phyloP scores from a whole-genome alignment of 37 sponge, comb jelly and placozoan genomes.

The Spongilla lacustris region DNA sequence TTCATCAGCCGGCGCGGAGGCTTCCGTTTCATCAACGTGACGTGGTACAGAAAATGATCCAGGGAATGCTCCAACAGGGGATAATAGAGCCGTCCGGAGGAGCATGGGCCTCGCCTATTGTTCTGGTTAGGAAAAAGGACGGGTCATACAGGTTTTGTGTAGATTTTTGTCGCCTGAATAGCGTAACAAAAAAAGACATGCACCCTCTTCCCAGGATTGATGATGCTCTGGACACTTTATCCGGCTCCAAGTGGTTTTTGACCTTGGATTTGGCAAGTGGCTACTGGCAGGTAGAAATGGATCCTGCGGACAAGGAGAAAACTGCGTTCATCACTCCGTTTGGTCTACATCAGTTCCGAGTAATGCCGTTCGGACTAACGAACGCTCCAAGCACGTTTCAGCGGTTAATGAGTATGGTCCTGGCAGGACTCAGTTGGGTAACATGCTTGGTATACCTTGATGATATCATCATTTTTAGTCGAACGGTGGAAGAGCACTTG shows the following conservation, averaged over 20 bases:
- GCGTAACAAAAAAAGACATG: slow-evolving; percentile 21
- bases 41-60: slow-evolving; percentile 3
- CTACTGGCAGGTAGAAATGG: slow-evolving; percentile 38
- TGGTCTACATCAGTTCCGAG: slow-evolving; percentile 36
- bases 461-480: slow-evolving; percentile 33
- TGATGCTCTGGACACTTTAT: slow-evolving; percentile 21
- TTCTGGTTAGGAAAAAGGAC: slow-evolving; percentile 37
- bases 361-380: slow-evolving; percentile 46
- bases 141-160: slow-evolving; percentile 30
- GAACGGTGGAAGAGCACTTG: slow-evolving; percentile 29
- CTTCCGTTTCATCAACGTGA: neutral
- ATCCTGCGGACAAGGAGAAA: slow-evolving; percentile 23
- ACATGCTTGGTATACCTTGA: slow-evolving; percentile 45
- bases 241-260: slow-evolving; percentile 8
- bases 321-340: slow-evolving; percentile 27
- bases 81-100: slow-evolving; percentile 23
- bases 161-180: slow-evolving; percentile 28
- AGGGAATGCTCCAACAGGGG: slow-evolving; percentile 1
- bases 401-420: slow-evolving; percentile 24
- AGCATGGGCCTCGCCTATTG: slow-evolving; percentile 40
- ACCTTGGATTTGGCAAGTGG: slow-evolving; percentile 32
- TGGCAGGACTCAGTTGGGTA: slow-evolving; percentile 23
- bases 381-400: slow-evolving; percentile 53
- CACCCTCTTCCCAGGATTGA: slow-evolving; percentile 29
- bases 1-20: slow-evolving; percentile 25